Conservation (phyloP, 2,113 vertebrate genomes). For the Plecotus auritus region DNA sequence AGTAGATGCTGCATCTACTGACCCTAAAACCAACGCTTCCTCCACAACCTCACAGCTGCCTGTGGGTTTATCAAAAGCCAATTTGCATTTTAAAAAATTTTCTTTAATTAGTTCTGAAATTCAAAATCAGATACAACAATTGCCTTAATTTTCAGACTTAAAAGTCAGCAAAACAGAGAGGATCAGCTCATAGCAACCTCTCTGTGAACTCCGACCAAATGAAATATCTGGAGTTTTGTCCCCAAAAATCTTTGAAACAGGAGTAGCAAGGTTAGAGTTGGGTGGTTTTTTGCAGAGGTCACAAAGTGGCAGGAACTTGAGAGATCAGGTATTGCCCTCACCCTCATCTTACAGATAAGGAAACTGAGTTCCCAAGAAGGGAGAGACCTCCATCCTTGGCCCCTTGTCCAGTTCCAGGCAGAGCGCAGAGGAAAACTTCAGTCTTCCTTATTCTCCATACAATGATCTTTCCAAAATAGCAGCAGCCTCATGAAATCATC, state of each 20-base stretch:
- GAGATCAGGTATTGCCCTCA: background rate
- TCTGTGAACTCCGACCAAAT: background rate
- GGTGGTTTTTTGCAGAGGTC: background rate
- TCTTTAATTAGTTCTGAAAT: conserved; percentile 6
- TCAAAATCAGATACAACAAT: conserved; percentile 29
- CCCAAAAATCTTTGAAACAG: background rate
- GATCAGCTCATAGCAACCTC: background rate
- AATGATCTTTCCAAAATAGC: background rate
- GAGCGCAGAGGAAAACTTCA: rapidly evolving
- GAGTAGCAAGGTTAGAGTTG: background rate
- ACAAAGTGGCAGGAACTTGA: background rate
- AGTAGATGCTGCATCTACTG: background rate
- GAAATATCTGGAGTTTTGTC: background rate
- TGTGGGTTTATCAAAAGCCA: conserved; percentile 7
- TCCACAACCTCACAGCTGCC: background rate
- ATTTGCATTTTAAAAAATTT: conserved; percentile 20
- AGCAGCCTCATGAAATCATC: background rate
- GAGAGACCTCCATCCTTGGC: rapidly evolving
- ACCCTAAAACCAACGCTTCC: background rate
- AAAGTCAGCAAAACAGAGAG: background rate
- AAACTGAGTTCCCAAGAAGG: background rate
- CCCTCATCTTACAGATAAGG: background rate
- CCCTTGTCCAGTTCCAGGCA: background rate
- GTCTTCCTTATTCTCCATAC: background rate
- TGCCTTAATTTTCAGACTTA: conserved; percentile 26